Evolutionary conservation across 2,113 vertebrate species (phyloP).

Genomic region (Vanacampus margaritifer): DNA sequence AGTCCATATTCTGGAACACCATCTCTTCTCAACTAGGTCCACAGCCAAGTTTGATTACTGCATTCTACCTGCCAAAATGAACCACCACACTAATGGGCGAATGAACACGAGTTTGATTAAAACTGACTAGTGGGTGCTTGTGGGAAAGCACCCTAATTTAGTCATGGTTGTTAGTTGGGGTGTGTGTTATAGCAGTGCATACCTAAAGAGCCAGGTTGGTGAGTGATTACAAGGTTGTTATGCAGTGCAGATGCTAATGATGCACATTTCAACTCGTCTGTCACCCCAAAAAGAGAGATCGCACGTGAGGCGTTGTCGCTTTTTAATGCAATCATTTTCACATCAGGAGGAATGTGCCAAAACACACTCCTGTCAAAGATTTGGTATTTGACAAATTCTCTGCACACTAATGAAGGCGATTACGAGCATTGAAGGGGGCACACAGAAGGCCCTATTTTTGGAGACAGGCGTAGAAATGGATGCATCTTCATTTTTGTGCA

Average conservation of each 20-base stretch:
- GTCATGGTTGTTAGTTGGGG: conserved; percentile 17
- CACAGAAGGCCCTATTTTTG: background rate
- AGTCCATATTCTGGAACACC: background rate
- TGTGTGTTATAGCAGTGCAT: conserved; percentile 23
- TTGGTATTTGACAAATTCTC: conserved; percentile 66
- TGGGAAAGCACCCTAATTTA: background rate
- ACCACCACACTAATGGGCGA: background rate
- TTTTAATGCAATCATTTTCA: conserved; percentile 71
- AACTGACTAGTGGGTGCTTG: background rate
- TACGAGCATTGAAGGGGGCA: conserved; percentile 46
- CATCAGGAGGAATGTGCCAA: conserved; percentile 61
- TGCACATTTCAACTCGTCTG: conserved; percentile 57
- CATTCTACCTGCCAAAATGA: background rate
- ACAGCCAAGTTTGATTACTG: background rate
- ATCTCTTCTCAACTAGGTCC: background rate
- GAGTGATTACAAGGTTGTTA: conserved; percentile 72
- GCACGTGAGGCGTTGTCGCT: conserved; percentile 22
- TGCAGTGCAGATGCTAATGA: conserved; percentile 57
- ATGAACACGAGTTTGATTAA: background rate
- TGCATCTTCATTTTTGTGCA: too few relatives aligned
- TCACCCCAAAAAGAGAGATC: conserved; percentile 46
- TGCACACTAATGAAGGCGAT: conserved; percentile 50
- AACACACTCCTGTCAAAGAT: conserved; percentile 60
- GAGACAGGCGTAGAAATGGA: too few relatives aligned
- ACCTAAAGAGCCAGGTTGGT: conserved; percentile 44